Evolutionary conservation across 2,888 invertebrate species (phyloP).

Genomic region (Prosapia bicincta): DNA sequence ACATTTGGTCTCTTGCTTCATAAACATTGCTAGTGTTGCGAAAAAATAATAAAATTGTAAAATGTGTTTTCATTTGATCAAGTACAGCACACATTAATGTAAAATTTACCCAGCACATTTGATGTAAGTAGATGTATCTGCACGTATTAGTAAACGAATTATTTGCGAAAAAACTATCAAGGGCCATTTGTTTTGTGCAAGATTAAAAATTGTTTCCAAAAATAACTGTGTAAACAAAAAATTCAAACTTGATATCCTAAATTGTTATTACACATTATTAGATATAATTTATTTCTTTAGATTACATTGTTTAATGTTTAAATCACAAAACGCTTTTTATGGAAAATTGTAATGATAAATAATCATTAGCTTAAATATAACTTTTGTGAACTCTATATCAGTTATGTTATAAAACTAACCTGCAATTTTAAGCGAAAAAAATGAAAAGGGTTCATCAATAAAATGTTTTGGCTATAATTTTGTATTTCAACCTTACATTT

Average conservation of each 20-base stretch:
- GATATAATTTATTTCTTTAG: neutral
- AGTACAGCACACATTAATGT: neutral
- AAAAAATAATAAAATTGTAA: neutral
- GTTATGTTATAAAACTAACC: neutral
- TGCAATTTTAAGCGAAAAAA: neutral
- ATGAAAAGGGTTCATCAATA: neutral
- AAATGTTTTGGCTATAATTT: neutral
- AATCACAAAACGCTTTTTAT: neutral
- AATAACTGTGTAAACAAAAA: neutral
- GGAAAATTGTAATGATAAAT: neutral
- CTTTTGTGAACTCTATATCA: neutral
- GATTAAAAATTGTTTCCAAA: neutral
- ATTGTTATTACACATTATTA: neutral
- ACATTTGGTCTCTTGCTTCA: neutral
- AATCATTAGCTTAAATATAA: conserved; percentile 4
- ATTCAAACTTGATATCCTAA: neutral
- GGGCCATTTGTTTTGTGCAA: neutral
- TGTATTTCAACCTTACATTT: neutral
- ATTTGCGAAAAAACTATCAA: neutral
- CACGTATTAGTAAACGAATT: neutral
- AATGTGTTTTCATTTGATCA: neutral
- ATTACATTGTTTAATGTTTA: neutral
- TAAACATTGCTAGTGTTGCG: neutral
- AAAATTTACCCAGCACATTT: neutral
- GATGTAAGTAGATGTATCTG: neutral